phyloP scores from a whole-genome alignment of 1,140 invertebrate species.

The Laupala kohalensis region DNA sequence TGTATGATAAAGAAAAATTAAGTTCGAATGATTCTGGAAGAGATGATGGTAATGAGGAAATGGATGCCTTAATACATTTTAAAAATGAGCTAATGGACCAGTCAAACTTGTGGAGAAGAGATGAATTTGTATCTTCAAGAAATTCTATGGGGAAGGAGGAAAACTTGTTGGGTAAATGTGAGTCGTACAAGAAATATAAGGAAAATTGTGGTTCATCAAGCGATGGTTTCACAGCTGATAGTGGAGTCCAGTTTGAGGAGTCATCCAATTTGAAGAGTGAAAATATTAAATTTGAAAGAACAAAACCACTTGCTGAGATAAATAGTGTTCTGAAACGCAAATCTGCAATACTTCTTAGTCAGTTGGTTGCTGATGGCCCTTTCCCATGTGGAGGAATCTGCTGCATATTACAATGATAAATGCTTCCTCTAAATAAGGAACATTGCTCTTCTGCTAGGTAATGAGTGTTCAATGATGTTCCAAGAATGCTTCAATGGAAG shows the following conservation, averaged over 20 bases:
- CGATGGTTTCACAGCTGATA: neutral
- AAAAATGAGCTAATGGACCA: constrained; percentile 2
- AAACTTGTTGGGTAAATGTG: neutral
- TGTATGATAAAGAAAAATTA: neutral
- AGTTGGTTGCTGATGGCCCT: constrained; percentile 7
- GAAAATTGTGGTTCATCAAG: neutral
- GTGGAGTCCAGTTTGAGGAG: neutral
- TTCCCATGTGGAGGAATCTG: constrained; percentile 13
- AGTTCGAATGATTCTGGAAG: neutral
- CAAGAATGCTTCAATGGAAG: neutral
- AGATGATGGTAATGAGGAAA: neutral
- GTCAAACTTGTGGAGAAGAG: no score
- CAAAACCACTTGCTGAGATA: neutral
- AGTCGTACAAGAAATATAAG: neutral
- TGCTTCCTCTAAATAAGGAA: neutral
- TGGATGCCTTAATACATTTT: constrained; percentile 9
- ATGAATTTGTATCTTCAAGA: neutral
- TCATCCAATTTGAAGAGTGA: neutral
- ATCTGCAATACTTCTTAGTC: constrained; percentile 6
- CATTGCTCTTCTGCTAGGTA: neutral
- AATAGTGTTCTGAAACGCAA: neutral
- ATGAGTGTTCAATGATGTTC: neutral
- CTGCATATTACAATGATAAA: constrained; percentile 11
- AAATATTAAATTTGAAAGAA: neutral
- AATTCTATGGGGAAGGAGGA: neutral